phyloP scores from a whole-genome alignment of 2,113 vertebrate genomes.

The Gopherus evgoodei region DNA sequence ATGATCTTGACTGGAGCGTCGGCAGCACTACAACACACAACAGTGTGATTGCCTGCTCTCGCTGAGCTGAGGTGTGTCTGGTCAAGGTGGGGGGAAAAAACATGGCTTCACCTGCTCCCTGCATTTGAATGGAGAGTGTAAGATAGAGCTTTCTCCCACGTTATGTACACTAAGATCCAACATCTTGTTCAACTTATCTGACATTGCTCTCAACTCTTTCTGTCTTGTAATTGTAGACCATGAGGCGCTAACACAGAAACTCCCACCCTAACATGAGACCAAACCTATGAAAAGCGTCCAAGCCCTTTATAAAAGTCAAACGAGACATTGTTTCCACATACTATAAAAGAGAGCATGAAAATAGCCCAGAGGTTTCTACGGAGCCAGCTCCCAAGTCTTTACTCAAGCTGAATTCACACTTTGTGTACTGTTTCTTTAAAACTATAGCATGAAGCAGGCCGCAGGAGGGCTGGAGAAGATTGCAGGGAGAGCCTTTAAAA shows the following conservation, averaged over 20 bases:
- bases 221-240: not conserved
- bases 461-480: not conserved
- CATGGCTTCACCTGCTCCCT: too few relatives aligned
- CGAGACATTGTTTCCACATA: not conserved
- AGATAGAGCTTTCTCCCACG: not conserved
- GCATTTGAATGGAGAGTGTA: not conserved
- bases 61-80: not conserved
- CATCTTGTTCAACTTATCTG: fast-evolving
- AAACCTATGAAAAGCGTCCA: not conserved
- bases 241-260: not conserved
- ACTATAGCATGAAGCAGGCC: not conserved
- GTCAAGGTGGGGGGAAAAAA: not conserved
- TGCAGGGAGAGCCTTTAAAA: not conserved
- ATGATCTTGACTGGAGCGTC: not conserved
- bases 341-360: not conserved
- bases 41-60: not conserved
- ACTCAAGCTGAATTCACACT: not conserved
- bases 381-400: not conserved
- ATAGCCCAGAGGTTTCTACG: not conserved
- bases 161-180: not conserved
- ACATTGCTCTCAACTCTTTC: not conserved
- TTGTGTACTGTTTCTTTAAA: not conserved
- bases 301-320: not conserved
- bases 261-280: fast-evolving
- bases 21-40: not conserved